These are phyloP conservation scores for Spea hammondii DNA, from an alignment of 2,797 vertebrate species.

Conservation along the genomic window DNA sequence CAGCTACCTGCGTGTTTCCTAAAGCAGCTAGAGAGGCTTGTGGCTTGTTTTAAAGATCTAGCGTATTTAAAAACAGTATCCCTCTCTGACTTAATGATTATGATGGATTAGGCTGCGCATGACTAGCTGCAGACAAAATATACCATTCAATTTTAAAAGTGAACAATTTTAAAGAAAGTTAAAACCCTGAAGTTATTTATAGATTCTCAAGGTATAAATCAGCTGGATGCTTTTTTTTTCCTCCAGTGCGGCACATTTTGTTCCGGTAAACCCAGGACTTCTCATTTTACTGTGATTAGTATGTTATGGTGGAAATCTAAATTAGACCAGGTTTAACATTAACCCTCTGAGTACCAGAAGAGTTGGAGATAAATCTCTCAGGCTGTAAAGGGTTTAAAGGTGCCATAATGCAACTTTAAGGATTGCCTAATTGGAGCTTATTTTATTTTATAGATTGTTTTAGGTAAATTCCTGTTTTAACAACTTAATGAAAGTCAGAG, in stretches of 20 bases:
- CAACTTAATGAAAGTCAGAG: too few species aligned
- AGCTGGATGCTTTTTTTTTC: background rate
- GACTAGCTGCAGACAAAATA: slow-evolving; percentile 1
- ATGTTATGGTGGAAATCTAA: background rate
- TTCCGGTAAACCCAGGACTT: slow-evolving; percentile 11
- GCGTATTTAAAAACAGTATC: background rate
- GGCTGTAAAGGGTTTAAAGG: too few species aligned
- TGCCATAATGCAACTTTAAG: too few species aligned
- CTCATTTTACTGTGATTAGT: slow-evolving; percentile 6
- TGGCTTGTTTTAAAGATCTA: background rate
- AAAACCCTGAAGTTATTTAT: background rate
- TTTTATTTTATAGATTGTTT: too few species aligned
- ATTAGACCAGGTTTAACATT: background rate
- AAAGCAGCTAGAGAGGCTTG: background rate
- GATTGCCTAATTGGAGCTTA: too few species aligned
- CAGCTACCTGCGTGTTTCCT: background rate
- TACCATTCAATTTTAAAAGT: slow-evolving; percentile 15
- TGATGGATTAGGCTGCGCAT: slow-evolving; percentile 3
- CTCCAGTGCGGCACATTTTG: slow-evolving; percentile 12
- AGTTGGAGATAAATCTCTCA: too few species aligned
- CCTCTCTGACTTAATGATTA: slow-evolving; percentile 3
- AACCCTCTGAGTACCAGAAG: too few species aligned
- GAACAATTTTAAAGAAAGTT: slow-evolving; percentile 8
- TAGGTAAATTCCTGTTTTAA: too few species aligned
- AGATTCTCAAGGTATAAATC: slow-evolving; percentile 22